Base-by-base conservation (phyloP, 2,888 invertebrate species). In the Gari tellinella region DNA sequence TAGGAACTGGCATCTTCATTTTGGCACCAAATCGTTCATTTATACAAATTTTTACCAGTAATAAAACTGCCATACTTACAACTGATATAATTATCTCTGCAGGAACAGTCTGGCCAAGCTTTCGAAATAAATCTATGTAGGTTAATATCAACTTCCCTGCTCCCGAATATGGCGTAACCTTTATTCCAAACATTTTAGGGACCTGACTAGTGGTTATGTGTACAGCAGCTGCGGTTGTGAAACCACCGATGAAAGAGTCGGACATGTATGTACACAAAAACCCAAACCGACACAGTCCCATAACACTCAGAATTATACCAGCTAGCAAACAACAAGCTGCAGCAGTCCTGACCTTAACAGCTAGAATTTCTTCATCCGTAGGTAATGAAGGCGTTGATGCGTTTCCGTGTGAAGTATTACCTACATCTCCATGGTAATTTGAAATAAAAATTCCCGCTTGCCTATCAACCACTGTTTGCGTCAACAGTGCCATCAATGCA, bases 41-140 rank as follows among this genome's bases (percentile, higher is more conserved):
- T 37, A 89, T 72, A 49, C 74, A 74, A 19, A 79, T 52, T 58
- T 88, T 88, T 19, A 91, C 90, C 19, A 95, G 82, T 0, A 95
- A 92, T 40, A 96, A 93, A 57, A 94, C 86, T 21, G 94, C 81
- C 53, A 96, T 94, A 1, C 95, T 94, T 45, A 95, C 92, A 19
- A 93, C 79, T 0, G 96, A 95, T 53, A 96, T 94, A 25, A 94
- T 90, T 23, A 95, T 90, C 0, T 96, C 95, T 0, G 94, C 94
- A 80, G 93, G 88, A 90, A 97, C 96, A 8, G 94, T 92, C n/a
- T 93, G 83, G 2, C 92, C 84, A 72, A 95, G 91, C 80, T 94
- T 92, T 64, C 92, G 90, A 75, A 94, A 92, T 51, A 95, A 92
- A 85, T 94, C 94, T 17, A 93, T 91, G 55, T 94, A 91, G 0